Conservation (phyloP, 64 coral and sea anemone species). For the Actinia tenebrosa region DNA sequence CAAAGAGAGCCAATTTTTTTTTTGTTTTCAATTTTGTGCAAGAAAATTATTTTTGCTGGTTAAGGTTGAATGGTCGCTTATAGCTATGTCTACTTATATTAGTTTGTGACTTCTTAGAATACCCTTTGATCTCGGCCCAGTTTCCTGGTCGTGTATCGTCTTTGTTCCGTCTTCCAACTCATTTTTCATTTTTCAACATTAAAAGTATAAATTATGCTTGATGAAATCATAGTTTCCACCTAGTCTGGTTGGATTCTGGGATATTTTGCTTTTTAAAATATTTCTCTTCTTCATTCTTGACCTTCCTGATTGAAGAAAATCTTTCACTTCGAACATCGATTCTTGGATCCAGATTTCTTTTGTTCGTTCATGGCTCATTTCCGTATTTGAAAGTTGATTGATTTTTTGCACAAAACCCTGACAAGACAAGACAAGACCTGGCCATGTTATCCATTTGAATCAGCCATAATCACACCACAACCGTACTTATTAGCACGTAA, state of each 20-base stretch:
- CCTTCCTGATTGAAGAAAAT: background rate
- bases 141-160: no score
- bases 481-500: background rate
- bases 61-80: no score
- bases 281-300: background rate
- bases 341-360: background rate
- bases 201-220: background rate
- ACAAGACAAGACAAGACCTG: background rate
- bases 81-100: no score
- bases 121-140: no score
- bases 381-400: background rate
- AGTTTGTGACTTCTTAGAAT: no score
- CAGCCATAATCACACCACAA: background rate
- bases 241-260: background rate
- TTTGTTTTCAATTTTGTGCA: no score
- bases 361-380: background rate
- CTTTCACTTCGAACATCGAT: background rate
- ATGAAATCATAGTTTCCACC: background rate
- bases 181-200: no score
- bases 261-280: no score
- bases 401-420: background rate
- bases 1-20: no score
- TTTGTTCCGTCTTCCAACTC: no score
- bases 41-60: no score
- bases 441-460: background rate